A percentile compares a stretch with the other conserved stretches of the same genome.
Evolutionary conservation across 2,888 invertebrate species (phyloP).

Genomic region (Andricus curvator): DNA sequence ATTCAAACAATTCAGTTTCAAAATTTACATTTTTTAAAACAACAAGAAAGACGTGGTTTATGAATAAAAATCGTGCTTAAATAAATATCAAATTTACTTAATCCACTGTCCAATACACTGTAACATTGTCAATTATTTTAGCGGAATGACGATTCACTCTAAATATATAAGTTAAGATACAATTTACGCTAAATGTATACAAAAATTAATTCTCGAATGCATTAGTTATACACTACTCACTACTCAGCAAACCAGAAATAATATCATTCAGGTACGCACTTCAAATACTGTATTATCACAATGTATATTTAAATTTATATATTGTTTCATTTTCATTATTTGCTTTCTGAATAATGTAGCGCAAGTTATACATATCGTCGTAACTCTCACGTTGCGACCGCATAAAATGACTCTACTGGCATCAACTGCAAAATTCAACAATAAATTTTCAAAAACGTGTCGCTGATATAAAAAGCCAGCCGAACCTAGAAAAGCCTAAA

Average conservation of each 20-base stretch:
- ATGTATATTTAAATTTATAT: slow-evolving; percentile 40
- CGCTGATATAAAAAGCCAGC: slow-evolving; percentile 23
- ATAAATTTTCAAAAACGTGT: slow-evolving; percentile 32
- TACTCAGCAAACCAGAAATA: slow-evolving; percentile 41
- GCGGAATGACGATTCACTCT: slow-evolving; percentile 36
- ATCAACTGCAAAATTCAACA: slow-evolving; percentile 22
- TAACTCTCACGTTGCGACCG: neutral
- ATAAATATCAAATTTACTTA: slow-evolving; percentile 41
- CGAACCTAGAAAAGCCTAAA: slow-evolving; percentile 37
- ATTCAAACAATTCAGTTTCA: too few relatives aligned
- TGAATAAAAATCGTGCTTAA: slow-evolving; percentile 17
- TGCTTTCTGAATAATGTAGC: slow-evolving; percentile 19
- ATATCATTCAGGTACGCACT: slow-evolving; percentile 42
- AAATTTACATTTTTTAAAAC: too few relatives aligned
- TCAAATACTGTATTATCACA: slow-evolving; percentile 41
- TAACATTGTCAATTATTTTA: slow-evolving; percentile 31
- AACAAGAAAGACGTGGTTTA: neutral
- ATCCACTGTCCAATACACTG: slow-evolving; percentile 35
- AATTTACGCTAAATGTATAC: slow-evolving; percentile 37
- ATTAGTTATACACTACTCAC: slow-evolving; percentile 34
- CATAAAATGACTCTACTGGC: neutral
- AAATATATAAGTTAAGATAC: slow-evolving; percentile 30
- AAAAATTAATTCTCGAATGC: slow-evolving; percentile 38
- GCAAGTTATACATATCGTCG: slow-evolving; percentile 21
- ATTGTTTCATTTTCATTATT: slow-evolving; percentile 38